These are phyloP conservation scores for Syndactyla subalaris DNA, from an alignment of 2,797 vertebrate genomes.

Conservation along the genomic window DNA sequence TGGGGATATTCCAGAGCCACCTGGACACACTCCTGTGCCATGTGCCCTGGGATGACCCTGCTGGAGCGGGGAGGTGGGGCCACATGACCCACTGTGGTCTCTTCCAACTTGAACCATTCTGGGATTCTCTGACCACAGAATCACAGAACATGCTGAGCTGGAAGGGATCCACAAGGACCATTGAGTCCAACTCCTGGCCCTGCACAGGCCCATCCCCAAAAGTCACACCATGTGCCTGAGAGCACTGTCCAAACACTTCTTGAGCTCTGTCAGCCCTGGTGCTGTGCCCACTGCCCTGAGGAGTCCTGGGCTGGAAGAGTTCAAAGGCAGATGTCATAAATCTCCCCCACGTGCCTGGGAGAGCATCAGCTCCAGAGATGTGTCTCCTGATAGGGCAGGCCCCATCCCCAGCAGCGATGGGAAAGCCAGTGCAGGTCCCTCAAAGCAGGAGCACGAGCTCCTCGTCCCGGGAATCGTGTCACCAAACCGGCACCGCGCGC, in stretches of 20 bases:
- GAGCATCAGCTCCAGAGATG: rapidly evolving
- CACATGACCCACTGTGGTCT: neutral
- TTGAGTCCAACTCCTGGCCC: neutral
- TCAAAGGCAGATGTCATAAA: neutral
- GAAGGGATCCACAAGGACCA: neutral
- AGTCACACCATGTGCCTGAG: neutral
- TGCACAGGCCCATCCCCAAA: neutral
- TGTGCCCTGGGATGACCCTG: neutral
- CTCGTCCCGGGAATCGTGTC: neutral
- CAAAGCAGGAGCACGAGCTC: neutral
- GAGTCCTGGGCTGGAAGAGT: neutral
- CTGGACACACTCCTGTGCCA: neutral
- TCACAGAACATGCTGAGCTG: neutral
- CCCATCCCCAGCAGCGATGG: rapidly evolving
- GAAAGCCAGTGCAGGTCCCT: rapidly evolving
- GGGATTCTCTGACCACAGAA: neutral
- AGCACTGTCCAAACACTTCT: neutral
- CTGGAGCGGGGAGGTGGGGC: neutral
- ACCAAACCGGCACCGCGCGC: neutral
- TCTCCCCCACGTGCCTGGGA: neutral
- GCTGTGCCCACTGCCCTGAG: neutral
- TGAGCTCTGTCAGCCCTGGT: neutral
- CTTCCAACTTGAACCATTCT: neutral
- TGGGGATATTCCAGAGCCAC: neutral
- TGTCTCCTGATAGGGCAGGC: rapidly evolving